These are phyloP conservation scores for Halcyon senegalensis DNA, from an alignment of 2,113 vertebrate species.

Conservation along the genomic window DNA sequence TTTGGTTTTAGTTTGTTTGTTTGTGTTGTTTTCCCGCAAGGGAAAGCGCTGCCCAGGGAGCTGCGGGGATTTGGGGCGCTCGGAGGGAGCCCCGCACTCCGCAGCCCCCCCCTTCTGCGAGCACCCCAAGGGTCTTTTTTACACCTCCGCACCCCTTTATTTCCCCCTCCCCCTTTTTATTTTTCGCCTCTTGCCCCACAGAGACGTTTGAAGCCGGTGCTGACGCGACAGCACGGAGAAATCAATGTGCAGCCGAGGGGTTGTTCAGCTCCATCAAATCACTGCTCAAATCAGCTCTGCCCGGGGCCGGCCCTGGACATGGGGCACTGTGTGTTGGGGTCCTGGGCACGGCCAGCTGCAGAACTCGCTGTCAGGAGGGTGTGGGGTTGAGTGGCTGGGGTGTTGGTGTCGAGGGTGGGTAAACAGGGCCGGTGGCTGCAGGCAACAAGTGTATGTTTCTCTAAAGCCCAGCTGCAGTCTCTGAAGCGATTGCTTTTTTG, in stretches of 20 bases:
- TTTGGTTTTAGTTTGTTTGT: not conserved
- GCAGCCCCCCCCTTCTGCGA: not conserved
- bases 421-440: not conserved
- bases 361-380: not conserved
- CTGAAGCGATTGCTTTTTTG: not conserved
- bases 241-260: not conserved
- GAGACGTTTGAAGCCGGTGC: accelerated
- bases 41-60: not conserved
- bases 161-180: not conserved
- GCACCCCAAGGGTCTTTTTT: not conserved
- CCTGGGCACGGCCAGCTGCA: not conserved
- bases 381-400: not conserved
- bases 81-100: not conserved
- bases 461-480: not conserved
- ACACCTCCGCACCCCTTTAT: accelerated
- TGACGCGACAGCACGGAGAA: accelerated
- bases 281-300: not conserved
- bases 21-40: not conserved
- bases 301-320: not conserved
- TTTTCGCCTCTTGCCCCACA: not conserved
- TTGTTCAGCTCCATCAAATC: not conserved
- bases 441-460: slow-evolving; percentile 41
- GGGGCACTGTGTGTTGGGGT: not conserved
- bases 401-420: not conserved
- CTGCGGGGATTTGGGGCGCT: not conserved